A percentile compares a stretch with the other conserved stretches of the same genome.
Conservation (phyloP, 2,888 invertebrate species). For the Drosophila incognita region DNA sequence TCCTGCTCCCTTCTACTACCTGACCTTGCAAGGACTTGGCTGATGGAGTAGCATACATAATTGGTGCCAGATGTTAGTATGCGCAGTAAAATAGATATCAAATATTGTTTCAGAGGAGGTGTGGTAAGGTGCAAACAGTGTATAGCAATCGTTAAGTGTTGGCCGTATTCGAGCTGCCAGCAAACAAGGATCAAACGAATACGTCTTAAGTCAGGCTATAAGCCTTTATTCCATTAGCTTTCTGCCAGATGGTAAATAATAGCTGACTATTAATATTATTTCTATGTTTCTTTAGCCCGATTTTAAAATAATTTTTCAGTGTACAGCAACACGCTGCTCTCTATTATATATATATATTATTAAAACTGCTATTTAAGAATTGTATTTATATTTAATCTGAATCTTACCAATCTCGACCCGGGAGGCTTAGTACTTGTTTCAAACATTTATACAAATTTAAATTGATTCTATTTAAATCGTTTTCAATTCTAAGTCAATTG, state of each 20-base stretch:
- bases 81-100: constrained; percentile 49
- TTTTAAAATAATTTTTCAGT: neutral
- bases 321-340: neutral
- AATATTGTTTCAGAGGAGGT: constrained; percentile 35
- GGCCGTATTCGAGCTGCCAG: constrained; percentile 38
- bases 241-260: neutral
- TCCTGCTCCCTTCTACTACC: neutral
- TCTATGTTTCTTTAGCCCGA: constrained; percentile 1
- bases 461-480: too few relatives aligned
- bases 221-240: constrained; percentile 23
- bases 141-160: constrained; percentile 13
- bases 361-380: neutral
- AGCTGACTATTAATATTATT: neutral
- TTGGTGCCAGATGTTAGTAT: constrained; percentile 23
- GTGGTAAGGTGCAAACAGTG: too few relatives aligned
- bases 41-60: constrained; percentile 38
- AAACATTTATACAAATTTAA: neutral
- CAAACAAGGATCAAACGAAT: constrained; percentile 26
- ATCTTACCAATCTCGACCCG: neutral
- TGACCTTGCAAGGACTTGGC: constrained; percentile 2
- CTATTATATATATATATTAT: too few relatives aligned
- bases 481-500: neutral
- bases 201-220: constrained; percentile 20
- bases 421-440: neutral
- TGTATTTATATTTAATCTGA: neutral